These are phyloP conservation scores for Scophthalmus maximus DNA, from an alignment of 2,113 vertebrate species.

Conservation along the genomic window DNA sequence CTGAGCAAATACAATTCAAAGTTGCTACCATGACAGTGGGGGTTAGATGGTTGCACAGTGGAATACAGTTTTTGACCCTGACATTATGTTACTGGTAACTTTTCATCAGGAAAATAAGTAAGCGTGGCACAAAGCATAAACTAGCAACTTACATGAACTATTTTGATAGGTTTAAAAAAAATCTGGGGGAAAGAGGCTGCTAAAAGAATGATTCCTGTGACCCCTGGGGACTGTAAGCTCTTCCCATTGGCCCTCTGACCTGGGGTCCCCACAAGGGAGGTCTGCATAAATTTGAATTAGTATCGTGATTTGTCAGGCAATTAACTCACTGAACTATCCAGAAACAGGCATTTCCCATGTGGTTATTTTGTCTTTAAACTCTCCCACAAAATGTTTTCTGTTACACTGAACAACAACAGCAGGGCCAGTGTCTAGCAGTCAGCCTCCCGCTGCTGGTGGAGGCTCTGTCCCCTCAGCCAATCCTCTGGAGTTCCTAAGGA, in stretches of 20 bases:
- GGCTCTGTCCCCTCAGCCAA: constrained; percentile 59
- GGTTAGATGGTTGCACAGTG: neutral
- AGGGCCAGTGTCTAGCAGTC: constrained; percentile 46
- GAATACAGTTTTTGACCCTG: neutral
- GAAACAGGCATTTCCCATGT: neutral
- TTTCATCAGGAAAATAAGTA: neutral
- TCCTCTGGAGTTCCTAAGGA: constrained; percentile 83
- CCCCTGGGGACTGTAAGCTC: too few species aligned
- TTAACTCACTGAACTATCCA: neutral
- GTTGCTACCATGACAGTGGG: too few species aligned
- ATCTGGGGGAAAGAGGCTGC: too few species aligned
- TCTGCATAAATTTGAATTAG: neutral
- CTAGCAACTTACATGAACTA: too few species aligned
- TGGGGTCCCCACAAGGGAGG: neutral
- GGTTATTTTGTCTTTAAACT: neutral
- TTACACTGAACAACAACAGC: constrained; percentile 10
- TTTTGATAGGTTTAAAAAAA: too few species aligned
- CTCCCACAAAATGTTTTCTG: neutral
- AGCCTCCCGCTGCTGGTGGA: constrained; percentile 40
- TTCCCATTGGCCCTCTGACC: too few species aligned
- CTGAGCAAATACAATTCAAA: neutral
- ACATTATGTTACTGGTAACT: neutral
- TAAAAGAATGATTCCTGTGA: too few species aligned
- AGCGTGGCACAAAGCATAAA: too few species aligned
- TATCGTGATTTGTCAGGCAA: neutral